A percentile compares a stretch with the other conserved stretches of the same genome.
phyloP scores from a whole-genome alignment of 2,888 invertebrate genomes.

The Carabus problematicus region DNA sequence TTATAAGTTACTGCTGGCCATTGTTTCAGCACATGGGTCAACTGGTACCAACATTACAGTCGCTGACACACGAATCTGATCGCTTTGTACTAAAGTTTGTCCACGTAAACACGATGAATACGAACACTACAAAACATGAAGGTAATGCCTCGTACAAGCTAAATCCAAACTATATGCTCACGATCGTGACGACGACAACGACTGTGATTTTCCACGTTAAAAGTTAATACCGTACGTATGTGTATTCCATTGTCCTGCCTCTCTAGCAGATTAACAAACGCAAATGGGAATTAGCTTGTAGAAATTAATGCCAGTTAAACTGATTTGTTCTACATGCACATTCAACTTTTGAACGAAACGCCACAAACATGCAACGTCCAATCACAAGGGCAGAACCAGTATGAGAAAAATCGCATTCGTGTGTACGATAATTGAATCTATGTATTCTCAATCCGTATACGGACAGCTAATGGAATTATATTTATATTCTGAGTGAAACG shows the following conservation, averaged over 20 bases:
- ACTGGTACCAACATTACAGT: constrained; percentile 15
- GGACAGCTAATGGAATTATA: too few relatives aligned
- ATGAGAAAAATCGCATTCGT: too few relatives aligned
- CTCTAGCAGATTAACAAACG: constrained; percentile 23
- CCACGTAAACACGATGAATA: too few relatives aligned
- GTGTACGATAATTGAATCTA: too few relatives aligned
- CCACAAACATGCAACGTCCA: too few relatives aligned
- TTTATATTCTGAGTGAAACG: too few relatives aligned
- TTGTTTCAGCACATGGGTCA: constrained; percentile 32
- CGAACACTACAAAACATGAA: constrained; percentile 1
- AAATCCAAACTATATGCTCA: constrained; percentile 25
- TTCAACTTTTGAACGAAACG: too few relatives aligned
- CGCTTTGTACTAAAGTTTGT: not conserved
- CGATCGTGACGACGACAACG: not conserved
- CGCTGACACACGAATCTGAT: constrained; percentile 16
- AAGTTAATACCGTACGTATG: constrained; percentile 26
- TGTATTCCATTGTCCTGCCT: constrained; percentile 15
- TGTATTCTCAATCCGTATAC: too few relatives aligned
- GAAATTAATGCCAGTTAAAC: too few relatives aligned
- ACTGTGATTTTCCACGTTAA: not conserved
- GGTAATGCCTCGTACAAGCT: constrained; percentile 15
- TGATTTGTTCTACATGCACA: too few relatives aligned
- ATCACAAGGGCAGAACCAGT: too few relatives aligned
- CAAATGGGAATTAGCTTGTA: constrained; percentile 19
- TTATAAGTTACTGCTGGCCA: constrained; percentile 28